Conservation (phyloP, 2,113 vertebrate genomes). For the Accipiter virgatus region DNA sequence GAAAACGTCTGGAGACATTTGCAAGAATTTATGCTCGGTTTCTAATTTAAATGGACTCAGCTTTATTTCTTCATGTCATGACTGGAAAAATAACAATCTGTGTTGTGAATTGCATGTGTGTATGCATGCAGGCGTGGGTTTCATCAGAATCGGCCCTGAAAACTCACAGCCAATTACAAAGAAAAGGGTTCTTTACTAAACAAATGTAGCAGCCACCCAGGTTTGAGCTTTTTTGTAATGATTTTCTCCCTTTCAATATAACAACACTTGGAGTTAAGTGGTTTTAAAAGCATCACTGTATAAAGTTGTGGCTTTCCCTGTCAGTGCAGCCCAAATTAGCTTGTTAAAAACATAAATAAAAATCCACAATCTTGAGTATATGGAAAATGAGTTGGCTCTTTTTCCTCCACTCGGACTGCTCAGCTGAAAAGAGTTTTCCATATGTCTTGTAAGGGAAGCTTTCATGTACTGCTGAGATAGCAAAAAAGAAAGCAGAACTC, state of each 20-base stretch:
- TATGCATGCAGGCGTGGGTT: neutral
- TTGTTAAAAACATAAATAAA: slow-evolving; percentile 60
- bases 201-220: slow-evolving; percentile 37
- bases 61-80: slow-evolving; percentile 41
- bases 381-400: neutral
- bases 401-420: neutral
- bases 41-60: slow-evolving; percentile 1
- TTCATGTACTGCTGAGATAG: slow-evolving; percentile 11
- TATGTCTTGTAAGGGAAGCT: neutral
- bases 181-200: slow-evolving; percentile 32
- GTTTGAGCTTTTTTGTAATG: neutral
- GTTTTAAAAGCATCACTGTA: slow-evolving; percentile 64
- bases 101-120: neutral
- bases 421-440: neutral
- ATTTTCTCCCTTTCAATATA: slow-evolving; percentile 24
- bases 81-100: slow-evolving; percentile 25
- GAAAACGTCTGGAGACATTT: slow-evolving; percentile 7
- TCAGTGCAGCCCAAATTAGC: neutral
- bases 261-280: slow-evolving; percentile 41
- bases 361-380: slow-evolving; percentile 1
- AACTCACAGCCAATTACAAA: slow-evolving; percentile 34
- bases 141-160: slow-evolving; percentile 38
- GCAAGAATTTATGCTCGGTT: neutral
- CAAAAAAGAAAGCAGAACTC: neutral
- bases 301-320: slow-evolving; percentile 56